These are phyloP conservation scores for Aegypius monachus DNA, from an alignment of 2,113 vertebrate species.

Conservation along the genomic window DNA sequence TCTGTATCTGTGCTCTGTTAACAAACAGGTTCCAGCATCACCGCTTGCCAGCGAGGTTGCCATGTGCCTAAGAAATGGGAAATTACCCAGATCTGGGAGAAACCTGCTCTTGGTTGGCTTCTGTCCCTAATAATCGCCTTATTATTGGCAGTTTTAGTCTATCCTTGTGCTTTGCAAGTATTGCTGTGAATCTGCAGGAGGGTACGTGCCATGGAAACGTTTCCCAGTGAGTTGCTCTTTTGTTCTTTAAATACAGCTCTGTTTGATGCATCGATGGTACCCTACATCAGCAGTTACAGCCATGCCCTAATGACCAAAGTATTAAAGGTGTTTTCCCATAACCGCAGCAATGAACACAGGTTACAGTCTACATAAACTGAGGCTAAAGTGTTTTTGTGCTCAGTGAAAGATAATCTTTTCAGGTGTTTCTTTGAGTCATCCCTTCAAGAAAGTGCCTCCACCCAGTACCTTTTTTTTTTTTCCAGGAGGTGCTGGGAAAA, in stretches of 20 bases:
- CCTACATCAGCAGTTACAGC: background rate
- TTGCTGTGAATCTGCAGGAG: background rate
- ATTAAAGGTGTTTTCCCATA: background rate
- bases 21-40: background rate
- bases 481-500: background rate
- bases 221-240: background rate
- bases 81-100: background rate
- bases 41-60: accelerated
- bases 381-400: background rate
- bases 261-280: accelerated
- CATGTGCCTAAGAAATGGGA: accelerated
- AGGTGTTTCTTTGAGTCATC: background rate
- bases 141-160: accelerated
- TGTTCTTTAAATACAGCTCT: accelerated
- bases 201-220: accelerated
- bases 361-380: background rate
- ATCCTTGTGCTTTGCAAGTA: accelerated
- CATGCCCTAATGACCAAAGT: background rate
- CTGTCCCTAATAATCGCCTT: background rate
- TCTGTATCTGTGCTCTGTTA: too few species aligned
- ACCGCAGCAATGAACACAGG: background rate
- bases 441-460: background rate
- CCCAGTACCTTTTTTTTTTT: background rate
- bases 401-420: background rate
- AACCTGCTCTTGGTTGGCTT: background rate